phyloP scores from a whole-genome alignment of 2,113 vertebrate genomes.

The Callorhinus ursinus region DNA sequence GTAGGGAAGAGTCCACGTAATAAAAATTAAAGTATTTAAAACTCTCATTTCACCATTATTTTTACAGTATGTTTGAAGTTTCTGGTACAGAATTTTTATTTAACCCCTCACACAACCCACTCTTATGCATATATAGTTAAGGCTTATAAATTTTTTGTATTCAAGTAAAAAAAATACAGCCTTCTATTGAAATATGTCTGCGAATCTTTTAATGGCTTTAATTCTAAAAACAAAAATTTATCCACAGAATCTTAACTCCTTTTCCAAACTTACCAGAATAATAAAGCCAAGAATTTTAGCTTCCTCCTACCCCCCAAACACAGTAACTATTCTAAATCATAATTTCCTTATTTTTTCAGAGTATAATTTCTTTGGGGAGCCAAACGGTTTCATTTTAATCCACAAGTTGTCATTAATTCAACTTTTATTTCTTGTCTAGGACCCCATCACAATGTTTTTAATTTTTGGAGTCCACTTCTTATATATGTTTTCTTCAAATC shows the following conservation, averaged over 20 bases:
- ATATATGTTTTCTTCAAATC: slow-evolving; percentile 23
- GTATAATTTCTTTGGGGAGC: slow-evolving; percentile 7
- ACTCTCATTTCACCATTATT: slow-evolving; percentile 19
- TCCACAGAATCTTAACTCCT: slow-evolving; percentile 23
- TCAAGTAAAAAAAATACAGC: slow-evolving; percentile 38
- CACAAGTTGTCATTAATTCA: neutral
- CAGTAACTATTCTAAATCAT: slow-evolving; percentile 6
- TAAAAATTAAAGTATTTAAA: slow-evolving; percentile 31
- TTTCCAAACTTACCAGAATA: slow-evolving; percentile 74
- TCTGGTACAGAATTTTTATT: neutral
- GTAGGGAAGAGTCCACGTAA: neutral
- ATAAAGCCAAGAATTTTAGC: neutral
- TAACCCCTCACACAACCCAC: neutral
- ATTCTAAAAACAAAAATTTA: slow-evolving; percentile 43
- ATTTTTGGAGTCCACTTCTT: slow-evolving; percentile 30
- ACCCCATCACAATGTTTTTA: slow-evolving; percentile 56
- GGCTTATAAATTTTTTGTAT: neutral
- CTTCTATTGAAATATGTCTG: neutral
- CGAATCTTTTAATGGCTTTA: neutral
- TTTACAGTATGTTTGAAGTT: neutral
- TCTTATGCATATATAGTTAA: neutral
- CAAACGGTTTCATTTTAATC: slow-evolving; percentile 49
- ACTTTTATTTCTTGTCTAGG: slow-evolving; percentile 51
- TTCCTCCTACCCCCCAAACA: neutral
- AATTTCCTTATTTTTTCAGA: slow-evolving; percentile 34